Percentiles rank a stretch among this genome's conserved stretches.
Conservation (phyloP, 2,888 invertebrate genomes). For the Cetonia aurata region DNA sequence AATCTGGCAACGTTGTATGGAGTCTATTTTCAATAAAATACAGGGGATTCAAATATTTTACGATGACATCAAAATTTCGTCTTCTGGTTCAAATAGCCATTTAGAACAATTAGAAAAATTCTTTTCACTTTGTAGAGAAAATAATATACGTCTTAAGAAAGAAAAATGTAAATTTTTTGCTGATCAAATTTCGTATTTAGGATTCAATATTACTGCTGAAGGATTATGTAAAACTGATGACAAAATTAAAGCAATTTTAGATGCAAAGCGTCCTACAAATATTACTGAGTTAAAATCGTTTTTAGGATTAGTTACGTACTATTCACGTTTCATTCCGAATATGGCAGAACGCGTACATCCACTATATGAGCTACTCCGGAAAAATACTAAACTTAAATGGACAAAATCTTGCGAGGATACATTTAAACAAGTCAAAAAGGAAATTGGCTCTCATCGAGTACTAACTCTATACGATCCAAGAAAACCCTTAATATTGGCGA, state of each 20-base stretch:
- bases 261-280: neutral
- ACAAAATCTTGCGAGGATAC: neutral
- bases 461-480: neutral
- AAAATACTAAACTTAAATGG: conserved; percentile 1
- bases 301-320: conserved; percentile 1
- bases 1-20: conserved; percentile 3
- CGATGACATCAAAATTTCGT: neutral
- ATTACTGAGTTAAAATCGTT: neutral
- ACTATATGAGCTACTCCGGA: neutral
- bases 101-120: neutral
- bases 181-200: conserved; percentile 1
- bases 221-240: neutral
- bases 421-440: neutral
- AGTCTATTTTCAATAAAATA: conserved; percentile 3
- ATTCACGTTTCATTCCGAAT: conserved; percentile 3
- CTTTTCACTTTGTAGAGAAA: conserved; percentile 1
- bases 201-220: neutral
- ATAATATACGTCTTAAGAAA: neutral
- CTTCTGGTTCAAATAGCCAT: neutral
- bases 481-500: neutral
- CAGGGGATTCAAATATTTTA: neutral
- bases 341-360: conserved; percentile 1
- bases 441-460: neutral
- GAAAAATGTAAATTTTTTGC: neutral
- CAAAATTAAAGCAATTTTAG: neutral